A percentile compares a stretch with the other conserved stretches of the same genome.
Evolutionary conservation across 92 coral and sea anemone species (phyloP).

Genomic region (Phenganax subtilis): DNA sequence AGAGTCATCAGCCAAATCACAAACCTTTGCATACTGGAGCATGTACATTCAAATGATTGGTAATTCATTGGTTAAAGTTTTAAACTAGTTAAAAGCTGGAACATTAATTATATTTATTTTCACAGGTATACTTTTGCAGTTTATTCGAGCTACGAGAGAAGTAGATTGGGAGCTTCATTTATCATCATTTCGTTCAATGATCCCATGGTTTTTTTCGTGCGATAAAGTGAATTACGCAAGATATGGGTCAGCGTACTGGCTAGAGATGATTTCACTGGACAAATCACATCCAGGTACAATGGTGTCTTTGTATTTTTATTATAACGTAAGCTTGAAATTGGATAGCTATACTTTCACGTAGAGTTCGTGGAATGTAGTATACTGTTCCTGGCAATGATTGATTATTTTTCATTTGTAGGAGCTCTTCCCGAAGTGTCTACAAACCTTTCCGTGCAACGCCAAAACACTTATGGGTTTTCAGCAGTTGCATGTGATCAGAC

Average conservation of each 20-base stretch:
- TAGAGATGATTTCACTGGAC: too few species aligned
- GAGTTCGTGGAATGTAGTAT: too few species aligned
- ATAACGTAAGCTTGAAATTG: not conserved
- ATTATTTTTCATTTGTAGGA: not conserved
- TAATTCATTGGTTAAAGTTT: not conserved
- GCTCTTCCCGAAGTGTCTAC: not conserved
- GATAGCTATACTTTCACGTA: not conserved
- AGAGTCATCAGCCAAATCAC: slow-evolving; percentile 13
- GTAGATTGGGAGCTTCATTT: slow-evolving; percentile 11
- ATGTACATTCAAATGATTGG: slow-evolving; percentile 27
- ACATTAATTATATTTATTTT: not conserved
- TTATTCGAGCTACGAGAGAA: not conserved
- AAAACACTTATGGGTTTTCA: not conserved
- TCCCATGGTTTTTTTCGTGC: too few species aligned
- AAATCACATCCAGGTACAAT: not conserved
- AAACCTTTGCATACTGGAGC: slow-evolving; percentile 28
- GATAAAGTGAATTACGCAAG: too few species aligned
- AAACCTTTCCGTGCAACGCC: not conserved
- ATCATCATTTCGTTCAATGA: not conserved
- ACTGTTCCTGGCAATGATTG: too few species aligned
- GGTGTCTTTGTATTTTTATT: not conserved
- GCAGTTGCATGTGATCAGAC: not conserved
- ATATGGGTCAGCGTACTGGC: too few species aligned
- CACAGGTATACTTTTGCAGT: not conserved
- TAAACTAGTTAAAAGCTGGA: too few species aligned